phyloP scores from a whole-genome alignment of 92 coral and sea anemone species.

The Bergia puertoricense region DNA sequence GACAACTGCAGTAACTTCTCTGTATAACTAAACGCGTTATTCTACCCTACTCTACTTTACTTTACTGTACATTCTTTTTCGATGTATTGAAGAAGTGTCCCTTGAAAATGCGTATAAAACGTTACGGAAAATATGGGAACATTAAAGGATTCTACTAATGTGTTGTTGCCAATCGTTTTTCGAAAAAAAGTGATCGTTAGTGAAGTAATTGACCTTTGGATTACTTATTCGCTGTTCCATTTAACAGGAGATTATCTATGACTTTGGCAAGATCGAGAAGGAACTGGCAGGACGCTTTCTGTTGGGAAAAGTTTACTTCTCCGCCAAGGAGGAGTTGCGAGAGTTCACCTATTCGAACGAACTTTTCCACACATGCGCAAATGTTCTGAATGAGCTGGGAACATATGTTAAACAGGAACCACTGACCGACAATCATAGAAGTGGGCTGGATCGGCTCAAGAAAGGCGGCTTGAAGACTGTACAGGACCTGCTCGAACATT shows the following conservation, averaged over 20 bases:
- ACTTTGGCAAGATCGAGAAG: slow-evolving; percentile 63
- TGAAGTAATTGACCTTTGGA: no score
- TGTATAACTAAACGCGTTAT: no score
- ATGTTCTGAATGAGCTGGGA: slow-evolving; percentile 56
- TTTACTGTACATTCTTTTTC: no score
- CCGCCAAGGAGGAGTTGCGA: slow-evolving; percentile 46
- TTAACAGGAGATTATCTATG: slow-evolving; percentile 52
- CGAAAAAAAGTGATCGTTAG: no score
- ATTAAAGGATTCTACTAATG: no score
- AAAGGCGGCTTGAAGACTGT: slow-evolving; percentile 58
- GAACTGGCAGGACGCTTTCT: slow-evolving; percentile 57
- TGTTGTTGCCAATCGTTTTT: no score
- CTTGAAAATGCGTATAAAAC: no score
- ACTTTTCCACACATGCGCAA: slow-evolving; percentile 73
- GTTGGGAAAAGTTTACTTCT: slow-evolving; percentile 64
- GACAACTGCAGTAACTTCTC: no score
- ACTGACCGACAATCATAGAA: slow-evolving; percentile 52
- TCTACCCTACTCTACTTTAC: no score
- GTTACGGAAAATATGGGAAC: no score
- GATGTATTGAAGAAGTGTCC: no score
- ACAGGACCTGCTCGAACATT: slow-evolving; percentile 61
- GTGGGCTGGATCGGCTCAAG: slow-evolving; percentile 56
- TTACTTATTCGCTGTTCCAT: no score
- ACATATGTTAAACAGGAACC: slow-evolving; percentile 55
- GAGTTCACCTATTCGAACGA: slow-evolving; percentile 66